phyloP scores from a whole-genome alignment of 2,113 vertebrate genomes.

The Rafetus swinhoei region DNA sequence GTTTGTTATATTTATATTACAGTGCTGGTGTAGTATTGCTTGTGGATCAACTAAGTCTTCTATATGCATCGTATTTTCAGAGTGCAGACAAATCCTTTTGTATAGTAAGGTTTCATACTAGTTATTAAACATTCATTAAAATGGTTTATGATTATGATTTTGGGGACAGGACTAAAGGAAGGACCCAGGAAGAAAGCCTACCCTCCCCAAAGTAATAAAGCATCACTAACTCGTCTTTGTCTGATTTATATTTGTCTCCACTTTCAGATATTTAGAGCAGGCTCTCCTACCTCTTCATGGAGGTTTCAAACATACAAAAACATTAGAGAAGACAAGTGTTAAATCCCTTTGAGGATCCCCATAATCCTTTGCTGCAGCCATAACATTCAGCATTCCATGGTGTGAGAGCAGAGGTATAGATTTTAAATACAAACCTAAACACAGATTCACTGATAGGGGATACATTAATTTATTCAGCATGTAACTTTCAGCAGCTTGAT shows the following conservation, averaged over 20 bases:
- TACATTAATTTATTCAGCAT: constrained; percentile 44
- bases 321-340: not conserved
- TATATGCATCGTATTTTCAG: not conserved
- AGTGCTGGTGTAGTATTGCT: not conserved
- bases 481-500: not conserved
- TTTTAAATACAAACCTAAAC: constrained; percentile 73
- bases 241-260: not conserved
- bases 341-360: constrained; percentile 43
- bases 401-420: constrained; percentile 45
- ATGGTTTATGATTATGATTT: not conserved
- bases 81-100: accelerated
- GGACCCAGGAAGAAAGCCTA: constrained; percentile 38
- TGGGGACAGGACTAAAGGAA: not conserved
- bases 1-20: constrained; percentile 26
- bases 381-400: constrained; percentile 23
- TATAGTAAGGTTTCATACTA: not conserved
- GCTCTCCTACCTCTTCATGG: not conserved
- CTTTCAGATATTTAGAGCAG: not conserved
- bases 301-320: constrained; percentile 16
- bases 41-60: not conserved
- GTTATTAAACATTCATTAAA: not conserved
- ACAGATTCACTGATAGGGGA: constrained; percentile 74
- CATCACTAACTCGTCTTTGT: not conserved
- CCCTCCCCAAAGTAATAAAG: not conserved
- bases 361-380: constrained; percentile 43